phyloP scores from a whole-genome alignment of 1,140 invertebrate species.

The Formica exsecta region DNA sequence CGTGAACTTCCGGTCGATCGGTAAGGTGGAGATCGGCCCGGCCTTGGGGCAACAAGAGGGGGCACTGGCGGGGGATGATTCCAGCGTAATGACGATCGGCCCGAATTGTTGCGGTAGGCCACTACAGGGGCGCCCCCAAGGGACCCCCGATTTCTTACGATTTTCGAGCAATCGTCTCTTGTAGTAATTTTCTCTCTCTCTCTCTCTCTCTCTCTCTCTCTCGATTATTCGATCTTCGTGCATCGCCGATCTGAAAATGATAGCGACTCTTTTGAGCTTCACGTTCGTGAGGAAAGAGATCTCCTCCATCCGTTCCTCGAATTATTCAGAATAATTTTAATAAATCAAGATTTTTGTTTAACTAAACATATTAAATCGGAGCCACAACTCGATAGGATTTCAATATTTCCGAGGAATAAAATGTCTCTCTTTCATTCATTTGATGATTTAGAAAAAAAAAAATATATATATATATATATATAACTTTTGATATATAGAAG shows the following conservation, averaged over 20 bases:
- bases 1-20: conserved; percentile 68
- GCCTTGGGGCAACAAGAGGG: conserved; percentile 40
- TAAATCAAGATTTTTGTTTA: background rate
- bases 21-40: conserved; percentile 64
- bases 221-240: background rate
- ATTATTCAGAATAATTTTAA: background rate
- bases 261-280: background rate
- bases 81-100: conserved; percentile 74
- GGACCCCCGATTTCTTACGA: conserved; percentile 41
- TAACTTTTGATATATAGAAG: background rate
- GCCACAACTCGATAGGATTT: background rate
- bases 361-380: background rate
- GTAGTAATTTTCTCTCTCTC: background rate
- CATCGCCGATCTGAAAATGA: background rate
- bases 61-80: conserved; percentile 62
- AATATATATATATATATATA: background rate
- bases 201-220: no score
- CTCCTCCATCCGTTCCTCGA: background rate
- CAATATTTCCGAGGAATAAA: background rate
- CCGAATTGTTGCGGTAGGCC: conserved; percentile 72
- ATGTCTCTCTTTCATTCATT: background rate
- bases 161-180: background rate
- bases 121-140: conserved; percentile 60
- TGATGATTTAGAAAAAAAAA: no score
- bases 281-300: background rate